These are phyloP conservation scores for Zootoca vivipara DNA, from an alignment of 2,113 vertebrate genomes.

Conservation along the genomic window DNA sequence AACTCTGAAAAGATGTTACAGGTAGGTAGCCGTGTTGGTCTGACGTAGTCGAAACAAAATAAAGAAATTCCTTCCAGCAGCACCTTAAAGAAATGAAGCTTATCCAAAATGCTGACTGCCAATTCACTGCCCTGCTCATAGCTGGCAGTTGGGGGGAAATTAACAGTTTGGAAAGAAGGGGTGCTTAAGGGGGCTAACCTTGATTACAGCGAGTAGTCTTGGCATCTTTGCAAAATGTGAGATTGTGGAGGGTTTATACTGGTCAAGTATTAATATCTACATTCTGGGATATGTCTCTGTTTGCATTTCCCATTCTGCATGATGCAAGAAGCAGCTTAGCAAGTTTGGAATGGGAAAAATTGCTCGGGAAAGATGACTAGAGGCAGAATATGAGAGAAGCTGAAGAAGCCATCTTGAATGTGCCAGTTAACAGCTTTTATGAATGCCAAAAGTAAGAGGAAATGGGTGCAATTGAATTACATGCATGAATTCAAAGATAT, in stretches of 20 bases:
- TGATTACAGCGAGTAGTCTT: neutral
- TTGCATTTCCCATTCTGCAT: neutral
- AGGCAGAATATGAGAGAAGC: neutral
- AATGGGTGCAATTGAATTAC: neutral
- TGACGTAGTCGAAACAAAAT: no score
- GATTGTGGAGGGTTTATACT: neutral
- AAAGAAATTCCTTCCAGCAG: no score
- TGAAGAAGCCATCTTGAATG: neutral
- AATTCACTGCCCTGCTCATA: neutral
- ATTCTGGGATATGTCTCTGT: neutral
- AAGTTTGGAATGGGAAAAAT: neutral
- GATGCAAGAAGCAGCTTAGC: neutral
- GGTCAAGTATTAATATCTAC: neutral
- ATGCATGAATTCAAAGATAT: conserved; percentile 32
- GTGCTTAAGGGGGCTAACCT: neutral
- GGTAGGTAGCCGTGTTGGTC: no score
- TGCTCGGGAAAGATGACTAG: neutral
- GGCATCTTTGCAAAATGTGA: neutral
- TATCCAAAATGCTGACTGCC: neutral
- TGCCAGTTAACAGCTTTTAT: neutral
- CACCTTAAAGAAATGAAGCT: no score
- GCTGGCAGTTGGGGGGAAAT: no score
- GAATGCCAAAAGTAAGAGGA: neutral
- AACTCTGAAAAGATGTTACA: no score
- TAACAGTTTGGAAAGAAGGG: neutral